Conservation (phyloP, 2,888 invertebrate genomes). For the Tenthredo distinguenda region DNA sequence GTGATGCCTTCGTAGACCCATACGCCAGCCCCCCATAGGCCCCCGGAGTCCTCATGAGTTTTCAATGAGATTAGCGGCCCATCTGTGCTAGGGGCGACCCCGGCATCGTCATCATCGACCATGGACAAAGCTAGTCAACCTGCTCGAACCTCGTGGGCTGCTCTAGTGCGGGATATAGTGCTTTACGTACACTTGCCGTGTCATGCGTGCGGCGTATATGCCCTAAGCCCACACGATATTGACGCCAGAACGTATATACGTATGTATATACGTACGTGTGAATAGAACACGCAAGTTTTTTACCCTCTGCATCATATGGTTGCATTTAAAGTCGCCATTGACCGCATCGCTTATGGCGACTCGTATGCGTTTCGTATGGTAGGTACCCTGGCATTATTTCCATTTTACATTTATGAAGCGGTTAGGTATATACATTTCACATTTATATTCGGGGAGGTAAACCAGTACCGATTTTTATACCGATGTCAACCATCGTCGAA, state of each 20-base stretch:
- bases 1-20: slow-evolving; percentile 63
- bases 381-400: slow-evolving; percentile 47
- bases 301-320: slow-evolving; percentile 71
- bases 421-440: slow-evolving; percentile 43
- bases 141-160: slow-evolving; percentile 70
- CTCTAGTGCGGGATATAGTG: slow-evolving; percentile 61
- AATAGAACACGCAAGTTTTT: slow-evolving; percentile 64
- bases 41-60: slow-evolving; percentile 77
- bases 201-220: slow-evolving; percentile 50
- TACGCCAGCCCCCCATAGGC: slow-evolving; percentile 57
- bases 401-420: slow-evolving; percentile 49
- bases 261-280: slow-evolving; percentile 40
- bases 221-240: slow-evolving; percentile 6
- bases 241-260: not conserved
- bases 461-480: not conserved
- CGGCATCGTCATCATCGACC: slow-evolving; percentile 74
- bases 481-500: not conserved
- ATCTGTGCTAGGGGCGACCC: slow-evolving; percentile 76
- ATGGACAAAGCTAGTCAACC: slow-evolving; percentile 76
- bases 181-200: slow-evolving; percentile 64
- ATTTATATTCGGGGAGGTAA: slow-evolving; percentile 26
- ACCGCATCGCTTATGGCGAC: slow-evolving; percentile 67
- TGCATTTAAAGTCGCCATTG: slow-evolving; percentile 71
- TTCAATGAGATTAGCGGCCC: slow-evolving; percentile 78
- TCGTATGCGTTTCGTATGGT: slow-evolving; percentile 56